Base-by-base conservation (phyloP, 2,888 invertebrate genomes). In the Smittia sp. region DNA sequence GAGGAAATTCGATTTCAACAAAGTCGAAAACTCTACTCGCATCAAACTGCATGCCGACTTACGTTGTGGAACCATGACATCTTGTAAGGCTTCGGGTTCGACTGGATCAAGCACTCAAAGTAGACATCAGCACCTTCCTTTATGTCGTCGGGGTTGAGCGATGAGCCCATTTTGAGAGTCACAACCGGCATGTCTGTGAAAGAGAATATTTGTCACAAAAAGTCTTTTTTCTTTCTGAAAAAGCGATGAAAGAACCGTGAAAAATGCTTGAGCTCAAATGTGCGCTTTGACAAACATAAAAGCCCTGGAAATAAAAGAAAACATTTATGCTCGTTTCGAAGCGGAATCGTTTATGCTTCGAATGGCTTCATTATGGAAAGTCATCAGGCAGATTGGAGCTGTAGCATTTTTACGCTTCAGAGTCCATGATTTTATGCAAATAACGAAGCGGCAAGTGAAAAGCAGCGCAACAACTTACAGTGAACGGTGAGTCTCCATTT, bases 91-190 rank as follows among this genome's bases (percentile, higher is more conserved):
- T 90, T 91, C 18, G 93, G 94, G 84, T 94, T 94, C 68, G 93
- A 90, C 79, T 88, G 87, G 76, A 94, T 91, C 77, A 89, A 88
- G 82, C 93, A 94, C 81, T 93, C 93, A 82, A 94, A 94, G 82
- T 93, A 93, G 75, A 93, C 93, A 81, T 93, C 93, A 79, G 92
- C 93, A 39, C 93, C 92, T 83, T 94, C 94, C 82, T 93, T 94
- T 80, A 94, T 93, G 81, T 92, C 91, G 77, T 92, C 90, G 9
- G 93, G 91, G 82, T 93, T 92, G 77, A 94, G 84, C 78, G 88
- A 92, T 76, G 90, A 89, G 69, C 93, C 93, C 89, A 94, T 91
- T 83, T 90, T 90, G 77, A 94, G 85, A 76, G 88, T 88, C 38
- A 93, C 91, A 75, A 90, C 88, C 18, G 94, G 94, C 77, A 89